Conservation (phyloP, 2,797 vertebrate species). For the Lacerta agilis region DNA sequence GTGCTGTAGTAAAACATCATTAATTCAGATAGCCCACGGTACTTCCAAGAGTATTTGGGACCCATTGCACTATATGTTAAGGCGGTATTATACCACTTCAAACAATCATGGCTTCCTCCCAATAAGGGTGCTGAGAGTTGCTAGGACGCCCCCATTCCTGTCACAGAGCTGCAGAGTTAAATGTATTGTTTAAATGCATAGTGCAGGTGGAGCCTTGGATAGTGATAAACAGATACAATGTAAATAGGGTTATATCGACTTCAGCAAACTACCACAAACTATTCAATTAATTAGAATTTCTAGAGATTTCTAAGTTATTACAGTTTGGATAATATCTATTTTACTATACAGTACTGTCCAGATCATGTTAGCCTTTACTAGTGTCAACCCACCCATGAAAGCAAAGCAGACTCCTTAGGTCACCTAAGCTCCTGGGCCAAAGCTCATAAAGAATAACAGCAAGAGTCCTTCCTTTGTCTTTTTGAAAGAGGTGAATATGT, state of each 20-base stretch:
- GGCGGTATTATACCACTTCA: too few species aligned
- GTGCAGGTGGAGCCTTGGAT: background rate
- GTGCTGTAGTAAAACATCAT: background rate
- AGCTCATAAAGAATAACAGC: slow-evolving; percentile 48
- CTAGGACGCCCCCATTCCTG: too few species aligned
- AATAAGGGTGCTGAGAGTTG: too few species aligned
- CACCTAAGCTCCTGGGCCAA: slow-evolving; percentile 38
- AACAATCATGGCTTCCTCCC: too few species aligned
- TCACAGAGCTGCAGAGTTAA: too few species aligned
- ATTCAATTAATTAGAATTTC: background rate
- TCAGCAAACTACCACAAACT: background rate
- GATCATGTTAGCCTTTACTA: slow-evolving; percentile 3
- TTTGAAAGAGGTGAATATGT: slow-evolving; percentile 56
- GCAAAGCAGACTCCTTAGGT: slow-evolving; percentile 30
- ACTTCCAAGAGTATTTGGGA: background rate
- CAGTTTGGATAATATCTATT: background rate
- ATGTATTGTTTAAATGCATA: too few species aligned
- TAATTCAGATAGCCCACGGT: background rate
- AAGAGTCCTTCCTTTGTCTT: slow-evolving; percentile 66
- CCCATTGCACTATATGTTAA: too few species aligned
- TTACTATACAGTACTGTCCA: background rate
- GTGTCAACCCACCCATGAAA: slow-evolving; percentile 23
- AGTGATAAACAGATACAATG: background rate
- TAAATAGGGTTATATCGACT: background rate
- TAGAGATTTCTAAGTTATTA: background rate